phyloP scores from a whole-genome alignment of 2,797 vertebrate species.

The Emys orbicularis region DNA sequence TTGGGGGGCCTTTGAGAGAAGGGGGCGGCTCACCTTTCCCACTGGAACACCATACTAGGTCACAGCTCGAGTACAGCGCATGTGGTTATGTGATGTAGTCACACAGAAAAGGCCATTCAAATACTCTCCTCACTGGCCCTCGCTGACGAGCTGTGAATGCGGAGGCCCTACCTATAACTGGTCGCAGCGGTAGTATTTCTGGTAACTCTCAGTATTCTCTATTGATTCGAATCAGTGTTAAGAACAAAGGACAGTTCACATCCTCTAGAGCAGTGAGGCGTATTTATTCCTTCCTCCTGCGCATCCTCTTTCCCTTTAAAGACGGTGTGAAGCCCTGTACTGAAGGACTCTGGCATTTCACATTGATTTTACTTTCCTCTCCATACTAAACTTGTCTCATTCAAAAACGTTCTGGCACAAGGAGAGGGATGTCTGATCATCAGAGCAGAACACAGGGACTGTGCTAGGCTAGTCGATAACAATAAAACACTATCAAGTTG shows the following conservation, averaged over 20 bases:
- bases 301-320: background rate
- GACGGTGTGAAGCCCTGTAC: background rate
- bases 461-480: background rate
- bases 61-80: constrained; percentile 4
- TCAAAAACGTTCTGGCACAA: background rate
- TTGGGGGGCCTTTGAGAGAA: background rate
- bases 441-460: background rate
- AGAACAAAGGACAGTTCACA: background rate
- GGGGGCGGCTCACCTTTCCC: constrained; percentile 36
- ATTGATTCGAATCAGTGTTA: background rate
- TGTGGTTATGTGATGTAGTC: background rate
- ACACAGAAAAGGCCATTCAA: background rate
- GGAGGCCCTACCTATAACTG: background rate
- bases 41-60: background rate
- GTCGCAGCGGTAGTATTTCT: background rate
- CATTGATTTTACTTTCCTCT: background rate
- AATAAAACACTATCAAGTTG: background rate
- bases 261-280: background rate
- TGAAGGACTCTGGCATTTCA: background rate
- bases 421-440: background rate
- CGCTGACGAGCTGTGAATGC: constrained; percentile 14
- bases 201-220: background rate
- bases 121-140: background rate
- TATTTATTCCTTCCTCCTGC: background rate
- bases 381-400: background rate